These are phyloP conservation scores for Axinella damicornis DNA, from an alignment of 37 sponge, comb jelly and placozoan genomes.

Conservation along the genomic window DNA sequence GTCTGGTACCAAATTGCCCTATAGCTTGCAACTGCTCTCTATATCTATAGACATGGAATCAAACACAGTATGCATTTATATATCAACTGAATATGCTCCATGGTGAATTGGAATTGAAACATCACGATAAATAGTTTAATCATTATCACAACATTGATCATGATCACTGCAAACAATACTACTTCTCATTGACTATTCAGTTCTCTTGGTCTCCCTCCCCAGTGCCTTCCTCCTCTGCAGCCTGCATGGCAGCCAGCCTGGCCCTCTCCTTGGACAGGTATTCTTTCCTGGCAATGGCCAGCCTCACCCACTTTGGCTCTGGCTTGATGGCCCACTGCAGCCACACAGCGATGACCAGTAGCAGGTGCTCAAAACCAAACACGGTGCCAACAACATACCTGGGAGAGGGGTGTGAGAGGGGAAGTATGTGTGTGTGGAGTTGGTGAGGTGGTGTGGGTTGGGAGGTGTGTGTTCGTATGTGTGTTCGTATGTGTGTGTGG, in stretches of 20 bases:
- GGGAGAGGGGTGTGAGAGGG: not conserved
- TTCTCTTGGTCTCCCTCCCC: not conserved
- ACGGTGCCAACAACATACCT: constrained; percentile 72
- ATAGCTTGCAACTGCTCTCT: too few species aligned
- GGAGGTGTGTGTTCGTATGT: not conserved
- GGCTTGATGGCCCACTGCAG: constrained; percentile 48
- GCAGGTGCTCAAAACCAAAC: constrained; percentile 68
- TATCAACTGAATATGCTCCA: too few species aligned
- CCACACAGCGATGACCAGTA: constrained; percentile 65
- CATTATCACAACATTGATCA: too few species aligned
- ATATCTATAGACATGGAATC: too few species aligned
- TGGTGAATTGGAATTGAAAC: too few species aligned
- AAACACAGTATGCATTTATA: too few species aligned
- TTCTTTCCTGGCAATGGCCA: constrained; percentile 47
- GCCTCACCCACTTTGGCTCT: constrained; percentile 58
- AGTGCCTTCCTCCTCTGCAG: not conserved
- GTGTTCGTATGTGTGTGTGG: too few species aligned
- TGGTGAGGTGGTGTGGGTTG: not conserved
- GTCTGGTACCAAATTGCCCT: too few species aligned
- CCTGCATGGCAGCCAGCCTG: too few species aligned
- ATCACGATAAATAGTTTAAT: too few species aligned
- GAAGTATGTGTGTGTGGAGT: not conserved
- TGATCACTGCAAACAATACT: too few species aligned
- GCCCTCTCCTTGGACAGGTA: constrained; percentile 33
- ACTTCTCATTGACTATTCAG: not conserved